A percentile compares a stretch with the other conserved stretches of the same genome.
Evolutionary conservation across 2,113 vertebrate genomes (phyloP).

Genomic region (Mormyrus lacerda): DNA sequence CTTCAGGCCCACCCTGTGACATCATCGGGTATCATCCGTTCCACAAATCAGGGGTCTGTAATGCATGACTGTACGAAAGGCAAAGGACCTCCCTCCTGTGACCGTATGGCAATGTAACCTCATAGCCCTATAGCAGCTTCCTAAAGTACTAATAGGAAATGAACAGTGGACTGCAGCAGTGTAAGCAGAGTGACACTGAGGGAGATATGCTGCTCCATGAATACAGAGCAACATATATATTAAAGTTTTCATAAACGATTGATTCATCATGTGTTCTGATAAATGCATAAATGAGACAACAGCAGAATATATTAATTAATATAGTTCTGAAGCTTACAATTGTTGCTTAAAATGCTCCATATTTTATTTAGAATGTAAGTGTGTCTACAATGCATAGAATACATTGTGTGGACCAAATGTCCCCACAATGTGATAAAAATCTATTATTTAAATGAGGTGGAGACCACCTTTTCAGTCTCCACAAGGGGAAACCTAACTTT

Average conservation of each 20-base stretch:
- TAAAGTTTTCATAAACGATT: neutral
- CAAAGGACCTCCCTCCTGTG: neutral
- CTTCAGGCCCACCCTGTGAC: neutral
- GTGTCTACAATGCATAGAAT: neutral
- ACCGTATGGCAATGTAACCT: neutral
- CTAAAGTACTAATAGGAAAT: neutral
- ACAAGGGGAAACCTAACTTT: too few relatives aligned
- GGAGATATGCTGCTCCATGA: neutral
- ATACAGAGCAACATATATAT: neutral
- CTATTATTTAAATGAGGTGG: too few relatives aligned
- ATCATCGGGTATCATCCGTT: neutral
- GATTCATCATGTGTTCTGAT: neutral
- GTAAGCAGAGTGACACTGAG: neutral
- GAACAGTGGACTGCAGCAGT: neutral
- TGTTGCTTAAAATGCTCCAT: neutral
- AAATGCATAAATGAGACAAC: neutral
- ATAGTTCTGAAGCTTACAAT: neutral
- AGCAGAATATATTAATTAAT: neutral
- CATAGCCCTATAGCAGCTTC: neutral
- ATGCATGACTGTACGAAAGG: neutral
- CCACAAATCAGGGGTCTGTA: neutral
- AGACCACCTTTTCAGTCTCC: too few relatives aligned
- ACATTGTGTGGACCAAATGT: too few relatives aligned
- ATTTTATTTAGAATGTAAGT: neutral
- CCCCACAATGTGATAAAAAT: too few relatives aligned